Percentiles rank a stretch among this genome's conserved stretches.
These are phyloP conservation scores for Chrysomela aeneicollis DNA, from an alignment of 2,888 invertebrate species.

Conservation along the genomic window DNA sequence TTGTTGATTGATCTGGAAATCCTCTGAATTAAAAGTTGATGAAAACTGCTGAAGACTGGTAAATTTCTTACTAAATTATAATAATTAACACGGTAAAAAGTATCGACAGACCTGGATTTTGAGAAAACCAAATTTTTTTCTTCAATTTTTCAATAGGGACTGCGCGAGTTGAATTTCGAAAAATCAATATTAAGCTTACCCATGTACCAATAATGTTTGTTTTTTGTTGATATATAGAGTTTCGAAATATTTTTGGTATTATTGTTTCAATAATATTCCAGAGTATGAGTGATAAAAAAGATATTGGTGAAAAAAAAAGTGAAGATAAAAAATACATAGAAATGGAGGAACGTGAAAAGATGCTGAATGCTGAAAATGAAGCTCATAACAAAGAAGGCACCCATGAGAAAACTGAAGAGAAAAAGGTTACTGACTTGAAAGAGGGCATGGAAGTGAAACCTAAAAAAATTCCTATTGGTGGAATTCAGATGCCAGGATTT, in stretches of 20 bases:
- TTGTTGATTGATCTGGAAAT: background rate
- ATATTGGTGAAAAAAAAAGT: conserved; percentile 57
- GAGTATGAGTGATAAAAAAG: conserved; percentile 40
- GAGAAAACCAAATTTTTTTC: too few relatives aligned
- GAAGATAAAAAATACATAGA: conserved; percentile 74
- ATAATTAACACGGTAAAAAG: too few relatives aligned
- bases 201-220: too few relatives aligned
- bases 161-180: background rate
- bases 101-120: too few relatives aligned
- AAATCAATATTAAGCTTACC: background rate
- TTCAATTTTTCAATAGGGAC: background rate
- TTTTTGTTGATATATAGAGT: background rate
- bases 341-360: conserved; percentile 70
- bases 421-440: conserved; percentile 68
- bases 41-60: too few relatives aligned
- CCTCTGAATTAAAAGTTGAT: too few relatives aligned
- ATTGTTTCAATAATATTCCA: too few relatives aligned
- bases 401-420: conserved; percentile 61
- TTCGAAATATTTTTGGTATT: conserved; percentile 4
- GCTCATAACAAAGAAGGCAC: conserved; percentile 60
- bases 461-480: conserved; percentile 85
- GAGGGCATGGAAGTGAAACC: conserved; percentile 80
- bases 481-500: conserved; percentile 88
- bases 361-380: conserved; percentile 70
- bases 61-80: too few relatives aligned